These are phyloP conservation scores for Rhynchotus rufescens DNA, from an alignment of 2,797 vertebrate species.

Conservation along the genomic window DNA sequence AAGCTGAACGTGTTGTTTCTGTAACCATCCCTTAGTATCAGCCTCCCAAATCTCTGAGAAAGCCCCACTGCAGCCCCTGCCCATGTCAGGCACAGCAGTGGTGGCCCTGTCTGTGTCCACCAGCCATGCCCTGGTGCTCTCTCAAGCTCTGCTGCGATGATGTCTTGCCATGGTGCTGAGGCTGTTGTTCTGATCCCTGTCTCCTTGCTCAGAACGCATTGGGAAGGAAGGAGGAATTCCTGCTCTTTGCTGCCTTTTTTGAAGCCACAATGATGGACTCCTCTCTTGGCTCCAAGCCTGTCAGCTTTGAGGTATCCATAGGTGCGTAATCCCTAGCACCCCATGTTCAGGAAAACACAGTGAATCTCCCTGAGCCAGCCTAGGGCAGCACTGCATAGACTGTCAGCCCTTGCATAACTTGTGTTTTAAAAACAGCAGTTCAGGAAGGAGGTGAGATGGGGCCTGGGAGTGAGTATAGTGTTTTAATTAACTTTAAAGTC, in stretches of 20 bases:
- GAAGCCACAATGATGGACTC: conserved; percentile 94
- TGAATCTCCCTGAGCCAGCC: neutral
- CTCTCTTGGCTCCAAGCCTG: conserved; percentile 80
- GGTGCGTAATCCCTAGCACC: conserved; percentile 77
- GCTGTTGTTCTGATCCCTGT: neutral
- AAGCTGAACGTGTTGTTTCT: neutral
- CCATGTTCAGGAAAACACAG: neutral
- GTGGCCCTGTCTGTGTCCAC: neutral
- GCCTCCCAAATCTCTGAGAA: neutral
- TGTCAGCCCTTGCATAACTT: neutral
- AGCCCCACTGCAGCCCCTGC: neutral
- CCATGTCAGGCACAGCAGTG: accelerated
- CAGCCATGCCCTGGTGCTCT: neutral
- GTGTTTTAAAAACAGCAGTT: neutral
- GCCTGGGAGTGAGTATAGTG: neutral
- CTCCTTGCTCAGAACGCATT: conserved; percentile 81
- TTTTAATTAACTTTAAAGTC: neutral
- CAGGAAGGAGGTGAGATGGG: neutral
- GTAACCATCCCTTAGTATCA: neutral
- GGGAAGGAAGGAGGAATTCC: conserved; percentile 89
- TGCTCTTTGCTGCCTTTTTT: conserved; percentile 91
- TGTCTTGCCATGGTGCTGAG: neutral
- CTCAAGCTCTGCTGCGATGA: neutral
- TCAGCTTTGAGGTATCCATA: conserved; percentile 92
- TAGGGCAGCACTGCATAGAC: neutral